A percentile compares a stretch with the other conserved stretches of the same genome.
These are phyloP conservation scores for Sebastes matsubarae DNA, from an alignment of 2,797 vertebrate genomes.

Conservation along the genomic window DNA sequence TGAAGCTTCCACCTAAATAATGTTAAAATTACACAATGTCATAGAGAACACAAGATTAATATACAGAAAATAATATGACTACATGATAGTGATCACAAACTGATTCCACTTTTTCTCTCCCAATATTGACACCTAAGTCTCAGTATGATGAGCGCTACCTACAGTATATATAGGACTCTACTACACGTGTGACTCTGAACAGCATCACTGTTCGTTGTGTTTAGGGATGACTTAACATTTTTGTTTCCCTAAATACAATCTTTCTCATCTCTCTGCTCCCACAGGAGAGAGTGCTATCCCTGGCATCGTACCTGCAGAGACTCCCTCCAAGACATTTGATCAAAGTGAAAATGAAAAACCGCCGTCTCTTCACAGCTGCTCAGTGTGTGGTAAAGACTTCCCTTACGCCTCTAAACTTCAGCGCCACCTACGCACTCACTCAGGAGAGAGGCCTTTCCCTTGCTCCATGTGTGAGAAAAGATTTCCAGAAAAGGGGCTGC, in stretches of 20 bases:
- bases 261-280: background rate
- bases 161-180: background rate
- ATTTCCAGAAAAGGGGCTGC: conserved; percentile 78
- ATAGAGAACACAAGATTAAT: no score
- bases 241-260: background rate
- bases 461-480: conserved; percentile 80
- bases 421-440: conserved; percentile 78
- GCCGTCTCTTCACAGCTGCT: conserved; percentile 64
- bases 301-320: conserved; percentile 3
- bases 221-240: background rate
- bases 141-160: background rate
- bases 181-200: background rate
- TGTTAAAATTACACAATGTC: no score
- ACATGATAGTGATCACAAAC: no score
- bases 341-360: conserved; percentile 67
- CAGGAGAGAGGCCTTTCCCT: conserved; percentile 78
- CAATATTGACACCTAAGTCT: background rate
- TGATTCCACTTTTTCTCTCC: background rate
- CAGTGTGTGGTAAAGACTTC: conserved; percentile 78
- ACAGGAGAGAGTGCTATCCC: conserved; percentile 51
- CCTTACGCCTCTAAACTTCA: conserved; percentile 79
- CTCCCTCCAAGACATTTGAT: conserved; percentile 37
- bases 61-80: no score
- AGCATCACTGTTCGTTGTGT: background rate
- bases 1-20: no score